Evolutionary conservation across 2,888 invertebrate genomes (phyloP).

Genomic region (Parnassius smintheus): DNA sequence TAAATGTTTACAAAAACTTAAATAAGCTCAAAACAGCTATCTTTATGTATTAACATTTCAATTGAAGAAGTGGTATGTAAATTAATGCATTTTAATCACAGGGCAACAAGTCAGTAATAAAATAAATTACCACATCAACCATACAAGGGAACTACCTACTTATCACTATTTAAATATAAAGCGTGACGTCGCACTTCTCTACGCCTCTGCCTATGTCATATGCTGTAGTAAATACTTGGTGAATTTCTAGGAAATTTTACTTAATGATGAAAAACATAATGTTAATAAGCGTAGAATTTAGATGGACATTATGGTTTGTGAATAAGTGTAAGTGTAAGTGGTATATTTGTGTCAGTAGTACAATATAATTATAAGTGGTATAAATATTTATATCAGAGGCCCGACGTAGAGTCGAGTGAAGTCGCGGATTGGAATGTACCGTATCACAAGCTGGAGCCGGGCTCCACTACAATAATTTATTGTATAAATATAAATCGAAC

Average conservation of each 20-base stretch:
- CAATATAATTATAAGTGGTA: too few species aligned
- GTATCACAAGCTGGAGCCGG: slow-evolving; percentile 50
- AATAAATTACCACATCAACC: slow-evolving; percentile 69
- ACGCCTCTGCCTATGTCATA: neutral
- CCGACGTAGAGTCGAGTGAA: slow-evolving; percentile 9
- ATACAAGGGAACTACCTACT: slow-evolving; percentile 54
- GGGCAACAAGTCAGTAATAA: slow-evolving; percentile 24
- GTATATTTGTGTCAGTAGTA: too few species aligned
- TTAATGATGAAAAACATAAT: too few species aligned
- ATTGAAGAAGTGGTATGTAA: neutral
- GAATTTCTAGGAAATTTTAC: neutral
- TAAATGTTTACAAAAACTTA: too few species aligned
- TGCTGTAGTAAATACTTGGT: neutral
- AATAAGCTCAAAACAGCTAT: too few species aligned
- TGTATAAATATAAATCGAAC: slow-evolving; percentile 36
- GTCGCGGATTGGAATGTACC: slow-evolving; percentile 38
- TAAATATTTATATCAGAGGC: too few species aligned
- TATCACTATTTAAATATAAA: slow-evolving; percentile 37
- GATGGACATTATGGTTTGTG: too few species aligned
- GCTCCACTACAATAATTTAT: slow-evolving; percentile 34
- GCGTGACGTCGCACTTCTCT: slow-evolving; percentile 11
- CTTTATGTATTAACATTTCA: neutral
- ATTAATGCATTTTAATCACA: slow-evolving; percentile 2
- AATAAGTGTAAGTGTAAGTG: too few species aligned
- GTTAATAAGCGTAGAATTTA: too few species aligned